Base-by-base conservation (phyloP, 2,888 invertebrate genomes). In the Cryptophagus acutangulus region DNA sequence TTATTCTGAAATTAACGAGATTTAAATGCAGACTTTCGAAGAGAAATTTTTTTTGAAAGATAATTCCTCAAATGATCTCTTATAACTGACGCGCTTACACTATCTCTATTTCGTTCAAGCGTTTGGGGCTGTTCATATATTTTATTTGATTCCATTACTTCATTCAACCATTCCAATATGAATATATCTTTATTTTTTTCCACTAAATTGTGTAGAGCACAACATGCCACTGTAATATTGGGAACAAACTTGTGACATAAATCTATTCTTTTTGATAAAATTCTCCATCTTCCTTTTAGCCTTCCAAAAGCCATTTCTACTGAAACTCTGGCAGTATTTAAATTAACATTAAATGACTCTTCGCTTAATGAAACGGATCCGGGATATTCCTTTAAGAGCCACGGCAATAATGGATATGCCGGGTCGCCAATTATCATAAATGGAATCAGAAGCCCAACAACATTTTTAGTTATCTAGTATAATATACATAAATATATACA, bases 261-360 rank as follows among this genome's bases (percentile, higher is more conserved):
- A 36, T 40, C 36, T 6, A 36, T 26, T 37, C 40, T 33, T 36
- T 36, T 40, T 26, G 17, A 10, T n/a, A 26, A 28, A 37, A 33
- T 26, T 15, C 36, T 20, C 36, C 40, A 40, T 9, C 36, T 33
- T 33, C 14, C 24, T 16, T 26, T 36, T 4, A 40, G 16, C 25
- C 40, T 36, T 12, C 40, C 39, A 37, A 39, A 37, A 9, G 39
- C 35, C 17, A 18, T 39, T 33, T 39, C 39, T 15, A 39, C 35
- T 13, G 24, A 10, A 17, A 39, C 24, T 24, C 39, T 36, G 12
- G 33, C 33, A 14, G 35, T 34, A 30, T 14, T 30, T 30, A 30
- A 10, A 30, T 30, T 12, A 30, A 10, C 10, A 10, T 30, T 30
- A 10, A 30, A 30, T 30, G 30, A 30, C 13, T 30, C 30, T 30